phyloP scores from a whole-genome alignment of 2,888 invertebrate genomes.

The Mesopsocus fuscifrons region DNA sequence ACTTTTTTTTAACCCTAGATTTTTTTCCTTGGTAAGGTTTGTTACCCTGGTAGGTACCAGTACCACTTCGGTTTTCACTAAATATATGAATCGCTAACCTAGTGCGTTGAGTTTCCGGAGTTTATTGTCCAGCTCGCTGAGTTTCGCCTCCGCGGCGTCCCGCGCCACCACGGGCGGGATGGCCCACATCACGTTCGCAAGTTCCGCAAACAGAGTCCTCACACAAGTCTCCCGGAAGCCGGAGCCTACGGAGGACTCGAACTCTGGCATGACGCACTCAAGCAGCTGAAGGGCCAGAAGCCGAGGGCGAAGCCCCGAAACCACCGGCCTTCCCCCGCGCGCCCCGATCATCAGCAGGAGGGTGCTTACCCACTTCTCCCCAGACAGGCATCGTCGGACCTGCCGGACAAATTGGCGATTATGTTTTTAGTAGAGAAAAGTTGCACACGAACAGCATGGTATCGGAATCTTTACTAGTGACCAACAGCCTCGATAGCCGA shows the following conservation, averaged over 20 bases:
- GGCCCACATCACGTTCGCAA: slow-evolving; percentile 34
- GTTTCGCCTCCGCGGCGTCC: slow-evolving; percentile 20
- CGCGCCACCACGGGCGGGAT: slow-evolving; percentile 24
- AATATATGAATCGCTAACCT: slow-evolving; percentile 14
- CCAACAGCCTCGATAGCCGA: too few species aligned
- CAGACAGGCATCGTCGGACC: slow-evolving; percentile 23
- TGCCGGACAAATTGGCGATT: too few species aligned
- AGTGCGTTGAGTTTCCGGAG: slow-evolving; percentile 18
- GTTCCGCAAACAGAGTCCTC: slow-evolving; percentile 29
- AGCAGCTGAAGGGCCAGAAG: slow-evolving; percentile 33
- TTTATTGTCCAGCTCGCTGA: slow-evolving; percentile 21
- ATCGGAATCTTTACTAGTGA: too few species aligned
- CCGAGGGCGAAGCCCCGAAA: slow-evolving; percentile 30
- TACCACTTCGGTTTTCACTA: too few species aligned
- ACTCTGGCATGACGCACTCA: slow-evolving; percentile 28
- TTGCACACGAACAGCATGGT: too few species aligned
- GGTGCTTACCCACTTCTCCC: slow-evolving; percentile 31
- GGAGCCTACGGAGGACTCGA: background rate
- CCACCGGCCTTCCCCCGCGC: slow-evolving; percentile 20
- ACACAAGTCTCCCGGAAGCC: slow-evolving; percentile 28
- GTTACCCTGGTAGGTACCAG: too few species aligned
- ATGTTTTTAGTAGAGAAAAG: too few species aligned
- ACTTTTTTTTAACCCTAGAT: too few species aligned
- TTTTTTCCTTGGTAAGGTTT: too few species aligned
- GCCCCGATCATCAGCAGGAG: slow-evolving; percentile 26